Percentiles rank a stretch among this genome's conserved stretches.
phyloP scores from a whole-genome alignment of 1,140 invertebrate genomes.

The Ceratosolen solmsi region DNA sequence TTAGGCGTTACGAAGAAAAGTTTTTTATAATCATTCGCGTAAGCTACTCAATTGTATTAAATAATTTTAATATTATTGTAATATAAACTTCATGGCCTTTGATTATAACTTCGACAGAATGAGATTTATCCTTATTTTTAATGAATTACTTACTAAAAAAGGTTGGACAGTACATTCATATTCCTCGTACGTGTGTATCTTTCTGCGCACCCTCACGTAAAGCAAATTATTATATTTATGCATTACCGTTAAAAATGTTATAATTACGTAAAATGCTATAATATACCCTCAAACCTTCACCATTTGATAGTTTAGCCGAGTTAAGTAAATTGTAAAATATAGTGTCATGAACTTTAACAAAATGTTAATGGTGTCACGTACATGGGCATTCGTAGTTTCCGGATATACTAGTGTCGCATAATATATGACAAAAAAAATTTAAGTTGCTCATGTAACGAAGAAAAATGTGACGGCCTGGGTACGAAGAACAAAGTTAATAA shows the following conservation, averaged over 20 bases:
- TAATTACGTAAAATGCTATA: neutral
- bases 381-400: neutral
- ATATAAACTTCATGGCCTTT: no score
- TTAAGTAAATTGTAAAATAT: constrained; percentile 4
- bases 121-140: no score
- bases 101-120: no score
- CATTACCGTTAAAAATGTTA: neutral
- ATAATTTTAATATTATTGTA: no score
- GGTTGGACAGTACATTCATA: no score
- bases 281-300: neutral
- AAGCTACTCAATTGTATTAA: no score
- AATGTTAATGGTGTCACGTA: constrained; percentile 7
- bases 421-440: constrained; percentile 7
- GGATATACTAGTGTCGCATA: neutral
- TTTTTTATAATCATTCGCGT: no score
- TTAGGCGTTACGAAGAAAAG: no score
- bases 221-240: no score
- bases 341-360: neutral
- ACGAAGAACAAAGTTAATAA: neutral
- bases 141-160: no score
- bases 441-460: neutral
- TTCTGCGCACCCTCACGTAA: no score
- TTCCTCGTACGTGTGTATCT: no score
- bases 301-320: neutral
- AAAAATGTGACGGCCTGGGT: neutral